Evolutionary conservation across 2,888 invertebrate genomes (phyloP), one percentile per base, ranked within the genome.

Genomic region (Athetis lepigone): DNA sequence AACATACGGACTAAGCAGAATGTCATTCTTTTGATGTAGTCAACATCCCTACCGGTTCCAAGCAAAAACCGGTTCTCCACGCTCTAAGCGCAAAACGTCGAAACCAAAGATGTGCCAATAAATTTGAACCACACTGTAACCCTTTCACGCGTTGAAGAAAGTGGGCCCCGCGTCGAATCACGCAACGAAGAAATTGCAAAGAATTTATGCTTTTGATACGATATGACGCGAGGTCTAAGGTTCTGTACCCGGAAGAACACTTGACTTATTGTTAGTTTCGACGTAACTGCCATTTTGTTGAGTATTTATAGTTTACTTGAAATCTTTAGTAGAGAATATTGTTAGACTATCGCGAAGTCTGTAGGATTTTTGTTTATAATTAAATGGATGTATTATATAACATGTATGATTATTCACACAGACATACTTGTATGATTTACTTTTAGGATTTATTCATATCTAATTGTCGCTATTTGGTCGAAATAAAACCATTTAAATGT

Each of bases 111-210:
- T 52, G 46, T 29, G n/a, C 27, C 37, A 61, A 79, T 82, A 77
- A 62, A 57, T 60, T 73, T 88, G 84, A 78, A 66, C 81, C 52
- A 60, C 81, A 88, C 75, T 90, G 86, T 87, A 92, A 77, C 85
- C 90, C 91, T 93, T 92, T 89, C 92, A 94, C 94, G 94, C 94
- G 93, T 94, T 92, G 88, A 93, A 93, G 94, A 94, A 95, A 95
- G 94, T 95, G 89, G 93, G 91, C 88, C 91, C 91, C 89, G 85
- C 81, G 77, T 85, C 79, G 82, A 85, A 90, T 88, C 94, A 95
- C 94, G 94, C 94, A 93, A 94, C 89, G 84, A 92, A 93, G 92
- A 91, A 93, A 93, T 94, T 87, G 93, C 89, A 93, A 94, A 94
- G 94, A 93, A 94, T 94, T 94, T 94, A 94, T 92, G 92, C 89